Evolutionary conservation across 2,888 invertebrate species (phyloP), one percentile per base, ranked within the genome.

Genomic region (Tenodera sinensis): DNA sequence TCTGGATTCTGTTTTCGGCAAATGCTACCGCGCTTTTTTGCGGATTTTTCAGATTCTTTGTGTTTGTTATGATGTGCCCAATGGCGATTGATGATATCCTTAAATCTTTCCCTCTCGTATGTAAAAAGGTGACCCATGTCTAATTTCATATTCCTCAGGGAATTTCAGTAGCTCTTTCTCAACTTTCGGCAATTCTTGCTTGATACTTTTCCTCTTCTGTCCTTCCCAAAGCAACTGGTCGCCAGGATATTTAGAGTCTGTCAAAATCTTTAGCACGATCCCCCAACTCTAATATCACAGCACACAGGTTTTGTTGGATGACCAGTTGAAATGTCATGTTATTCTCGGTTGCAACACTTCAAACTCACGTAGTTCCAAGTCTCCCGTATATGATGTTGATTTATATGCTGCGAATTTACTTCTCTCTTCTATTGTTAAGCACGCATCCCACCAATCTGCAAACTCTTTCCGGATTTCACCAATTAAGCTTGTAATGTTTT

Each of bases 151-250:
- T 1, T 94, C 93, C 0, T 93, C 92, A 7, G 95, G 95, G 88
- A 96, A 91, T 0, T 94, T 93, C 2, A 93, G 93, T 0, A 97
- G 93, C 92, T 96, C 95, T 0, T 94, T 94, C 92, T 97, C 97
- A 83, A 97, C 95, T 93, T 96, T 96, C 0, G 97, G 97, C 87
- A 97, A 93, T 93, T 96, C 94, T 91, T 94, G 96, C 81, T 95
- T 94, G 20, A 98, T 95, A 12, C 95, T 94, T 92, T 97, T 98
- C n/a, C 98, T 94, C 92, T 97, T 97, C 91, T 96, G 97, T 93
- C 98, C 98, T 92, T 98, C 98, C 88, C 95, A 95, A 1, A 98
- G 93, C 9, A 98, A 93, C 91, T 97, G 96, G 0, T 98, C 98
- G 0, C 98, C 98, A 82, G 98, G 95, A 93, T 98, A 98, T 91